Conservation (phyloP, 2,888 invertebrate species). For the Drosophila austrosaltans region DNA sequence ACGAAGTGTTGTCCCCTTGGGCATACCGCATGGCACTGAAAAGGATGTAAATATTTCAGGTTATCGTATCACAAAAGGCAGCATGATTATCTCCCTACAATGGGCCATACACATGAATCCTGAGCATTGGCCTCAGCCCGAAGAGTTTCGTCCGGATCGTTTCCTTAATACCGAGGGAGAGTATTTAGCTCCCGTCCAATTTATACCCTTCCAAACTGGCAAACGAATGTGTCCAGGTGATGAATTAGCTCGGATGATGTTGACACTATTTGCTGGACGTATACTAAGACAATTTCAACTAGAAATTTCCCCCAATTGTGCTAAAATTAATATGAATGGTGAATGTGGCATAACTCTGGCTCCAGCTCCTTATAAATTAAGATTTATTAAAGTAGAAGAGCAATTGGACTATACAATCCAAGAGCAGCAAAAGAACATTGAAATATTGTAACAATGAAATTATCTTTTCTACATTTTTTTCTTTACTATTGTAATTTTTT, state of each 20-base stretch:
- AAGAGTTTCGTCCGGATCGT: constrained; percentile 87
- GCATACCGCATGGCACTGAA: constrained; percentile 92
- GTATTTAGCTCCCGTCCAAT: constrained; percentile 87
- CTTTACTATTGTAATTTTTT: neutral
- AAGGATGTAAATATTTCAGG: constrained; percentile 85
- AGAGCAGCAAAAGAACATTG: neutral
- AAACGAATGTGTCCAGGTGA: constrained; percentile 94
- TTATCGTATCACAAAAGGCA: constrained; percentile 88
- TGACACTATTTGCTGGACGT: constrained; percentile 87
- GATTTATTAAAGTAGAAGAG: constrained; percentile 36
- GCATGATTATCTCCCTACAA: constrained; percentile 91
- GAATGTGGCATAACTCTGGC: constrained; percentile 90
- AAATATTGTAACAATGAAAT: neutral
- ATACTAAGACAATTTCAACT: constrained; percentile 86
- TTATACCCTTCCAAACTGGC: constrained; percentile 94
- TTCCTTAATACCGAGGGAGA: constrained; percentile 88
- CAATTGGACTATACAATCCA: neutral
- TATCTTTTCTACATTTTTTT: neutral
- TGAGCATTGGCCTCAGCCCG: constrained; percentile 87
- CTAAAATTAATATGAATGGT: constrained; percentile 86
- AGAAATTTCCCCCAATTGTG: constrained; percentile 48
- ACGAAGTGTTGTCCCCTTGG: constrained; percentile 91
- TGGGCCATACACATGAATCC: constrained; percentile 92
- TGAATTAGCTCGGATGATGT: constrained; percentile 90
- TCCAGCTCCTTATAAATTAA: constrained; percentile 85